phyloP scores from a whole-genome alignment of 2,113 vertebrate genomes.

The Phalacrocorax aristotelis region DNA sequence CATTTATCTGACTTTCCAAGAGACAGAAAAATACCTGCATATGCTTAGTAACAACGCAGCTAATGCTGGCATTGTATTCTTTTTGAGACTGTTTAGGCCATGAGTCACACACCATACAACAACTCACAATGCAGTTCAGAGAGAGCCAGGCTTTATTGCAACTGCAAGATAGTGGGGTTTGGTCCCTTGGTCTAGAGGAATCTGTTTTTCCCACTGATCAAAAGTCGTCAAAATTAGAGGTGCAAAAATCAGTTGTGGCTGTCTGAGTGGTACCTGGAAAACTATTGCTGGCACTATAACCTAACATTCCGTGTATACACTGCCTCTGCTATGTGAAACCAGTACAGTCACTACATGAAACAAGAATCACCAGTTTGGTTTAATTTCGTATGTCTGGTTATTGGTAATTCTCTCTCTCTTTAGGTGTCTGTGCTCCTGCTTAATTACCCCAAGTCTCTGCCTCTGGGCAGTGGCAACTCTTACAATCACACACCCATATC shows the following conservation, averaged over 20 bases:
- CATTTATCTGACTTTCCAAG: neutral
- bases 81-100: neutral
- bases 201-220: neutral
- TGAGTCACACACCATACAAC: neutral
- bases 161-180: neutral
- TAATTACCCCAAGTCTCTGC: conserved; percentile 44
- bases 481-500: neutral
- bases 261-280: neutral
- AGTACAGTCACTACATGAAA: conserved; percentile 34
- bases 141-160: neutral
- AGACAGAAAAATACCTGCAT: conserved; percentile 15
- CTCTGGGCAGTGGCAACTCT: conserved; percentile 3
- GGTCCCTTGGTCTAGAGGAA: neutral
- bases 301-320: neutral
- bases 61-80: neutral
- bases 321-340: conserved; percentile 8
- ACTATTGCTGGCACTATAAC: neutral
- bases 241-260: neutral
- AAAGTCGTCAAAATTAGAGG: conserved; percentile 20
- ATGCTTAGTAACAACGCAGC: neutral
- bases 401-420: conserved; percentile 34
- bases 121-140: neutral
- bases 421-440: neutral
- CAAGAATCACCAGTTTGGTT: conserved; percentile 44
- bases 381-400: neutral